Conservation (phyloP, 2,797 vertebrate species). For the Emys orbicularis region DNA sequence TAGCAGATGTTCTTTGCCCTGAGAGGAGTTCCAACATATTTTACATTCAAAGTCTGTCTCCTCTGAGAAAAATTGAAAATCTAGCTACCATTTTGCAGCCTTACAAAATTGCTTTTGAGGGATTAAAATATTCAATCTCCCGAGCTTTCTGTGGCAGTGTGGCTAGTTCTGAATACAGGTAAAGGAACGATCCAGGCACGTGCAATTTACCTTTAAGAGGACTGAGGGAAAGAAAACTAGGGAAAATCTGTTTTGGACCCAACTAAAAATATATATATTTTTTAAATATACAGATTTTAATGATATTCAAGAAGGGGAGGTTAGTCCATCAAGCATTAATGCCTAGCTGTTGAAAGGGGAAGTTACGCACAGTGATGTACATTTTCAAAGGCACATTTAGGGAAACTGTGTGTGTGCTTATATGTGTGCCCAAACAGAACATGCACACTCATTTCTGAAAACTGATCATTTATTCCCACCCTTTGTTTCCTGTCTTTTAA, state of each 20-base stretch:
- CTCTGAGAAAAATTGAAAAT: background rate
- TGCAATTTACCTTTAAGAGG: background rate
- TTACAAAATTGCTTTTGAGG: slow-evolving; percentile 24
- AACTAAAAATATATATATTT: background rate
- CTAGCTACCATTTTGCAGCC: background rate
- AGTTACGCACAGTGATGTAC: rapidly evolving
- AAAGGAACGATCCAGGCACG: background rate
- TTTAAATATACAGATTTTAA: background rate
- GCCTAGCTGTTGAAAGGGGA: background rate
- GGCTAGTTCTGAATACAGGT: background rate
- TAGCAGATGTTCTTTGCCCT: background rate
- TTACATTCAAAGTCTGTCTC: slow-evolving; percentile 11
- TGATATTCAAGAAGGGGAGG: background rate
- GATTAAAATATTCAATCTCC: slow-evolving; percentile 39
- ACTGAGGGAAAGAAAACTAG: background rate
- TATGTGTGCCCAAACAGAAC: rapidly evolving
- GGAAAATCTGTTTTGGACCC: background rate
- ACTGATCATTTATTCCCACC: too few species aligned
- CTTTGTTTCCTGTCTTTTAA: too few species aligned
- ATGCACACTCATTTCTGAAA: background rate
- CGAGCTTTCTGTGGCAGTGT: background rate
- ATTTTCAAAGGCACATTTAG: background rate
- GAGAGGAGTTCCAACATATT: background rate
- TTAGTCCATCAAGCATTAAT: rapidly evolving
- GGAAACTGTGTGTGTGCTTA: background rate